phyloP scores from a whole-genome alignment of 2,888 invertebrate species.

The Punctoribates punctum region DNA sequence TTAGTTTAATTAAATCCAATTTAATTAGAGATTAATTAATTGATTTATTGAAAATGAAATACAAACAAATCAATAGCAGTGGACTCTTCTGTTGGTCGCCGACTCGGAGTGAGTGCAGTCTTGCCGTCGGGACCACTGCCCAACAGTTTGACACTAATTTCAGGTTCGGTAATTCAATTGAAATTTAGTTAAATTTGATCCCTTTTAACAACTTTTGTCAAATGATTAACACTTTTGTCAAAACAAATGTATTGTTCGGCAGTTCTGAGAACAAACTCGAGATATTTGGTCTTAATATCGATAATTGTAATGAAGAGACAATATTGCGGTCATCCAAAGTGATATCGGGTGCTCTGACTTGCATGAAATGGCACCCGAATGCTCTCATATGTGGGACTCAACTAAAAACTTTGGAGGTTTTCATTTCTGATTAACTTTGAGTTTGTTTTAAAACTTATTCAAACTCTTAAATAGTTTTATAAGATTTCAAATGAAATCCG shows the following conservation, averaged over 20 bases:
- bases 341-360: not conserved
- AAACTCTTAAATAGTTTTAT: not conserved
- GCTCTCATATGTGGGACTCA: conserved; percentile 19
- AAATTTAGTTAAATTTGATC: not conserved
- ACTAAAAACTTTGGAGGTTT: conserved; percentile 21
- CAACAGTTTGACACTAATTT: conserved; percentile 35
- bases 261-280: conserved; percentile 20
- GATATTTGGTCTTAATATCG: not conserved
- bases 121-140: conserved; percentile 25
- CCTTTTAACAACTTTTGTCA: not conserved
- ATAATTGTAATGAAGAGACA: conserved; percentile 1
- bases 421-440: not conserved
- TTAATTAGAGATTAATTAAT: not conserved
- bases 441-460: not conserved
- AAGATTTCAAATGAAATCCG: not conserved
- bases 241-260: too few species aligned
- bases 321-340: not conserved
- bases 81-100: conserved; percentile 31
- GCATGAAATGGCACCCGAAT: conserved; percentile 2
- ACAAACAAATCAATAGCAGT: not conserved
- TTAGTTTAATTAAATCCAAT: not conserved
- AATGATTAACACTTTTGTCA: too few species aligned
- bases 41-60: not conserved
- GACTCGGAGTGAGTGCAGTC: not conserved
- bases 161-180: not conserved